These are phyloP conservation scores for Amphipyra berbera DNA, from an alignment of 2,888 invertebrate genomes.

Conservation along the genomic window DNA sequence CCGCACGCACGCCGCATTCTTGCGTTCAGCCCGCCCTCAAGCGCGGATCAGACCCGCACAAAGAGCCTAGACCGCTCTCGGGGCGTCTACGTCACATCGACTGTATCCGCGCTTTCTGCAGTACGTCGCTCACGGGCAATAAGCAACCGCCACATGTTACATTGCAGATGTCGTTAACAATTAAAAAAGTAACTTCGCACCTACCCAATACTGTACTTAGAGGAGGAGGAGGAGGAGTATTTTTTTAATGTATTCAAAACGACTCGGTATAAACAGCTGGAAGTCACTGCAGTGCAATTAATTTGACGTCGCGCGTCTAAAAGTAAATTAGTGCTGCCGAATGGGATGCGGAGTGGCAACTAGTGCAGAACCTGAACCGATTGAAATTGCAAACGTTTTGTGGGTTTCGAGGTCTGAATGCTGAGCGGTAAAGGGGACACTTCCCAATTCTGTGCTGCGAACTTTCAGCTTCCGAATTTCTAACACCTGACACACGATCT, in stretches of 20 bases:
- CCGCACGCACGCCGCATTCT: constrained; percentile 89
- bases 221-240: constrained; percentile 35
- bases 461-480: constrained; percentile 3
- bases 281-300: constrained; percentile 66
- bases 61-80: constrained; percentile 69
- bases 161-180: constrained; percentile 63
- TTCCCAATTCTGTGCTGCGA: constrained; percentile 7
- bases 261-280: constrained; percentile 40
- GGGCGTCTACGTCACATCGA: constrained; percentile 63
- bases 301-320: constrained; percentile 54
- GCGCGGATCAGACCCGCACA: constrained; percentile 74
- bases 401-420: constrained; percentile 8
- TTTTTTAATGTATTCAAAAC: constrained; percentile 43
- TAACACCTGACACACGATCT: constrained; percentile 2
- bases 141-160: constrained; percentile 45
- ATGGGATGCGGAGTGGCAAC: constrained; percentile 44
- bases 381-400: constrained; percentile 40
- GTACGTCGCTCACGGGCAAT: constrained; percentile 49
- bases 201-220: constrained; percentile 26
- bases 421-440: neutral
- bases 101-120: constrained; percentile 64
- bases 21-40: constrained; percentile 76
- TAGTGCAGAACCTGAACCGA: constrained; percentile 35
- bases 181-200: constrained; percentile 37
- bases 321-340: constrained; percentile 52